A percentile compares a stretch with the other conserved stretches of the same genome.
Evolutionary conservation across 2,888 invertebrate species (phyloP).

Genomic region (Vesta saturnalis): DNA sequence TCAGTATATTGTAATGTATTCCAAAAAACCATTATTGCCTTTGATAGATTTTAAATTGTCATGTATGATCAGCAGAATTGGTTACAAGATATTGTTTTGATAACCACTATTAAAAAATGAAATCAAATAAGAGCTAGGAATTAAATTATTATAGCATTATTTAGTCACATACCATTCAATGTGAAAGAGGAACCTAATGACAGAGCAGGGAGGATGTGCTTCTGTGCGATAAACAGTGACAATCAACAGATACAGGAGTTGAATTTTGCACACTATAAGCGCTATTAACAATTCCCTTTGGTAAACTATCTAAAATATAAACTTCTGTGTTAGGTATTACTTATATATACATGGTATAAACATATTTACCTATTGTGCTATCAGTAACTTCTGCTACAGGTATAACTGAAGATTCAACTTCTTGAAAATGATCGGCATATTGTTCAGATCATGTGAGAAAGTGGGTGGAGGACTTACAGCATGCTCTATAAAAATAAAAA

Average conservation of each 20-base stretch:
- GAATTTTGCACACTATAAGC: neutral
- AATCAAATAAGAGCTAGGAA: too few species aligned
- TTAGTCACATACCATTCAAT: too few species aligned
- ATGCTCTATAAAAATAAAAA: neutral
- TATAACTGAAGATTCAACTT: constrained; percentile 3
- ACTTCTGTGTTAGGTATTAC: too few species aligned
- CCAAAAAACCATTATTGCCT: too few species aligned
- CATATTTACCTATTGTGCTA: neutral
- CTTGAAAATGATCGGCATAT: constrained; percentile 3
- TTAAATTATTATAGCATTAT: too few species aligned
- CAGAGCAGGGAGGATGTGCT: neutral
- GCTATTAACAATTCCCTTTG: neutral
- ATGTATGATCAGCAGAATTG: too few species aligned
- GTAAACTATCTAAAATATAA: neutral
- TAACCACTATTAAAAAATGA: too few species aligned
- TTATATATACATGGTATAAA: neutral
- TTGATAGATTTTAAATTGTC: too few species aligned
- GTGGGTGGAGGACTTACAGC: constrained; percentile 5
- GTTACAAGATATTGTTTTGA: too few species aligned
- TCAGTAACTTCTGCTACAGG: neutral
- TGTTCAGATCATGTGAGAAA: constrained; percentile 3
- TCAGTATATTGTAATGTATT: too few species aligned
- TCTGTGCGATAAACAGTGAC: too few species aligned
- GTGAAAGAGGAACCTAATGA: neutral
- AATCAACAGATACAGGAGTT: neutral